These are phyloP conservation scores for Dicyrtoma fusca DNA, from an alignment of 2,888 invertebrate species.

Conservation along the genomic window DNA sequence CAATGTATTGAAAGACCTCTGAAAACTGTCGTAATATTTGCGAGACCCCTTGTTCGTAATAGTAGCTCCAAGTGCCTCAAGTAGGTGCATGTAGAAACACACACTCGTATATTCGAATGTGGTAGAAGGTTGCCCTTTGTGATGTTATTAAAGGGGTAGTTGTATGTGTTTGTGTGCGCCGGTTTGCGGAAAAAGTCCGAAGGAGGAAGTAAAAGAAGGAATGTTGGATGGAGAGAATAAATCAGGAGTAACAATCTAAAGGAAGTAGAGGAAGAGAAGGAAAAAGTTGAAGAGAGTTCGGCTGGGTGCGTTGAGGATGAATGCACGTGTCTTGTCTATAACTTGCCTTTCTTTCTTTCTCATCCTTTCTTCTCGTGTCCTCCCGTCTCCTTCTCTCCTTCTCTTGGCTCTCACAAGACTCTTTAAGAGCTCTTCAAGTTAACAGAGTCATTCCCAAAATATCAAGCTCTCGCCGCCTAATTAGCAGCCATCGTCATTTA, in stretches of 20 bases:
- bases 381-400: background rate
- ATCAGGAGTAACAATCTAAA: slow-evolving; percentile 27
- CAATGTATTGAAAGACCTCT: too few relatives aligned
- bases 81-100: too few relatives aligned
- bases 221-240: slow-evolving; percentile 19
- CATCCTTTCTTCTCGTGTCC: too few relatives aligned
- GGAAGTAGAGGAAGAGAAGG: background rate
- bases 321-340: background rate
- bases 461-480: slow-evolving; percentile 13
- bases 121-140: too few relatives aligned
- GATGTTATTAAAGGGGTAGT: too few relatives aligned
- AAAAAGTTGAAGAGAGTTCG: background rate
- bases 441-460: slow-evolving; percentile 6
- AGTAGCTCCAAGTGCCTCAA: too few relatives aligned
- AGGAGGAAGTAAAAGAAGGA: background rate
- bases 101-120: too few relatives aligned
- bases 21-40: too few relatives aligned
- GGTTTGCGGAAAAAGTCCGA: background rate
- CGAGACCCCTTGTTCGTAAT: too few relatives aligned
- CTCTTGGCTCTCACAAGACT: slow-evolving; percentile 6
- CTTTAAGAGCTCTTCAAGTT: slow-evolving; percentile 26
- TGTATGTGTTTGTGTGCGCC: too few relatives aligned
- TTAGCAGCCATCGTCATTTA: slow-evolving; percentile 18
- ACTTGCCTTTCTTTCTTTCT: too few relatives aligned
- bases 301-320: background rate